A percentile compares a stretch with the other conserved stretches of the same genome.
phyloP scores from a whole-genome alignment of 2,797 vertebrate species.

The Phoxinus dragarum region DNA sequence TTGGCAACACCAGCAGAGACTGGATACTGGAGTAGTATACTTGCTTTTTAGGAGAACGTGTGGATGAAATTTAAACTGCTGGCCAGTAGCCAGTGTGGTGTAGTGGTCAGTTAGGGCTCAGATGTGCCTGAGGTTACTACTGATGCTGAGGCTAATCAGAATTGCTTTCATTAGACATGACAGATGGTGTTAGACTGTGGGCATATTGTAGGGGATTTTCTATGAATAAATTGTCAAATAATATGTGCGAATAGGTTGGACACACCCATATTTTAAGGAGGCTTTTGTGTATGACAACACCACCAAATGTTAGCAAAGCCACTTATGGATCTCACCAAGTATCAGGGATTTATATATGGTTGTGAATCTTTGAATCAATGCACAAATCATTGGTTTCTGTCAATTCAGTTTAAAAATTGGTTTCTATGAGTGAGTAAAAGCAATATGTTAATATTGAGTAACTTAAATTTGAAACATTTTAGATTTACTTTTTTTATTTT shows the following conservation, averaged over 20 bases:
- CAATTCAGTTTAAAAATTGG: not conserved
- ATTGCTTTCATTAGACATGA: not conserved
- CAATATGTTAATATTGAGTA: no score
- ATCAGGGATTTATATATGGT: not conserved
- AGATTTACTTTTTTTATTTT: no score
- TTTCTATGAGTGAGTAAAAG: not conserved
- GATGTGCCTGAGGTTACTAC: not conserved
- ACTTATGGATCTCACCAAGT: not conserved
- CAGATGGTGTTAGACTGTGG: constrained; percentile 25
- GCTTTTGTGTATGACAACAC: not conserved
- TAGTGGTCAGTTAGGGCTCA: not conserved
- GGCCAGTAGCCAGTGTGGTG: not conserved
- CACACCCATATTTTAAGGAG: not conserved
- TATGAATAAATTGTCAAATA: constrained; percentile 3
- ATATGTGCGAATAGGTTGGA: not conserved
- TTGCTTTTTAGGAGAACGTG: constrained; percentile 4
- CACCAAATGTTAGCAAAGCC: not conserved
- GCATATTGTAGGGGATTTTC: not conserved
- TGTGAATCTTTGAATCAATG: not conserved
- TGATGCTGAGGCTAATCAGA: constrained; percentile 27
- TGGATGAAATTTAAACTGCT: constrained; percentile 5
- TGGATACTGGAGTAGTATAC: not conserved
- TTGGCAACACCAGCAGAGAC: constrained; percentile 15
- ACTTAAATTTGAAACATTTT: no score
- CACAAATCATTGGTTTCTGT: not conserved